Evolutionary conservation across 2,797 vertebrate genomes (phyloP), one percentile per base, ranked within the genome.

Genomic region (Capromys pilorides): DNA sequence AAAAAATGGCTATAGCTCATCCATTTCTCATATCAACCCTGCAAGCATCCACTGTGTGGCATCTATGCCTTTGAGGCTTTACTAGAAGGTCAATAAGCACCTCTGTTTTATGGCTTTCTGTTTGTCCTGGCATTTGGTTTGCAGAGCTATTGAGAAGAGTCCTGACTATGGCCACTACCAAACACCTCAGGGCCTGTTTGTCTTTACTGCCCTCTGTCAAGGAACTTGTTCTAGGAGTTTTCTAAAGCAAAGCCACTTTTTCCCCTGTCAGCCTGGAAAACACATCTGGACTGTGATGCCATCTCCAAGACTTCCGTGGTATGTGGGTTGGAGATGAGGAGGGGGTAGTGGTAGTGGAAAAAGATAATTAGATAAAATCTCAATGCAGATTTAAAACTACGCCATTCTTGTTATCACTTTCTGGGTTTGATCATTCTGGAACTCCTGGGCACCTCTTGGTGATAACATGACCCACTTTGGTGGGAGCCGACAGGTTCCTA

Each of bases 241-340:
- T 85, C 89, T 83, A 82, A 57, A 84, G 9, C 54, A 69, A 57
- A 69, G 36, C n/a, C 31, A 91, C 88, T 94, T 90, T 94, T 21
- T 31, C 22, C 71, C 59, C 39, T 82, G 49, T 19, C 61, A n/a
- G 49, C 26, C 51, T 67, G 26, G 51, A 75, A 85, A 73, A 51
- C 39, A n/a, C 49, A 80, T 13, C 13, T 41, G 45, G 16, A 26
- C 78, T n/a, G 24, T 64, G 39, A 39, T 67, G 39, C 24, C 54
- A 49, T 82, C 36, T 57, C 66, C 51, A 39, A 62, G 21, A 36
- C 49, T n/a, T 41, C 26, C 39, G 75, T 86, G 45, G 45, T 59
- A 95, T 66, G 16, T 79, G 31, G 66, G 41, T 57, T 92, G 41
- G 28, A 24, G 16, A 10, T 80, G 28, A 73, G 33, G 41, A 67